Percentiles rank a stretch among this genome's conserved stretches.
Conservation (phyloP, 92 coral and sea anemone species). For the Porites cylindrica region DNA sequence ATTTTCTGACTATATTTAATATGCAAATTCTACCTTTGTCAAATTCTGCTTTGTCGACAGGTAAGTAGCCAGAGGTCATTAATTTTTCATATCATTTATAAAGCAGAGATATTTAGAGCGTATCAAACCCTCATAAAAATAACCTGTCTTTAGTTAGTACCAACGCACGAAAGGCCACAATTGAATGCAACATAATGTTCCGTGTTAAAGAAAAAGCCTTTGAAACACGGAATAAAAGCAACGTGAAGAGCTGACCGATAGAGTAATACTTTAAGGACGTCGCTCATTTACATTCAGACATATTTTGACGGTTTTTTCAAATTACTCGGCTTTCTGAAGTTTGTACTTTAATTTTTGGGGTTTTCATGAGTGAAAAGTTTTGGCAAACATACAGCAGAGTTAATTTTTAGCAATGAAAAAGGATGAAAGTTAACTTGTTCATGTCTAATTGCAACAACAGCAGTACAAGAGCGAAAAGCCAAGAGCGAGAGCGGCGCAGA, state of each 20-base stretch:
- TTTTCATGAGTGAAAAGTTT: too few species aligned
- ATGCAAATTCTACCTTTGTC: conserved; percentile 27
- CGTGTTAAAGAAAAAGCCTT: too few species aligned
- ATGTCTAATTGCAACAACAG: neutral
- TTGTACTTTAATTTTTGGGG: too few species aligned
- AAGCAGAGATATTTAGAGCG: neutral
- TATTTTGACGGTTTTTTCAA: neutral
- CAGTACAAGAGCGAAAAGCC: conserved; percentile 29
- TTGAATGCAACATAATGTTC: too few species aligned
- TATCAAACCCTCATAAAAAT: neutral
- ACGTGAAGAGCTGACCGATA: too few species aligned
- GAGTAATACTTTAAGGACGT: too few species aligned
- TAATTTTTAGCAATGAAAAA: too few species aligned
- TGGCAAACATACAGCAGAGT: too few species aligned
- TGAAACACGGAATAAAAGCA: too few species aligned
- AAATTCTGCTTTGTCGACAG: conserved; percentile 7
- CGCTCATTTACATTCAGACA: conserved; percentile 15
- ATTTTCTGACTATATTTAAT: neutral
- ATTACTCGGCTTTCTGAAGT: neutral
- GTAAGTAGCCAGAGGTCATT: conserved; percentile 1
- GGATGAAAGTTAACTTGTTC: too few species aligned
- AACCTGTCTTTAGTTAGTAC: neutral
- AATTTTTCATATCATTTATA: conserved; percentile 26
- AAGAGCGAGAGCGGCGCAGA: conserved; percentile 30
- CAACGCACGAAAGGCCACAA: too few species aligned